Percentiles rank a stretch among this genome's conserved stretches.
Evolutionary conservation across 2,113 vertebrate genomes (phyloP).

Genomic region (zebrafish (Danio rerio)): GRCz12tu NC_133193.1:9476001-9476500

Average conservation of each 20-base stretch:
- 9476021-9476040: too few species aligned
- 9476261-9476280: background rate
- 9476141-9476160: background rate
- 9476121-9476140: background rate
- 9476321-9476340: background rate
- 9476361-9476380: background rate
- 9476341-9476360: background rate
- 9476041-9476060: too few species aligned
- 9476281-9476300: constrained; percentile 47
- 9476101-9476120: background rate
- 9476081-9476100: too few species aligned
- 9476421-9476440: background rate
- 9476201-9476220: background rate
- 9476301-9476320: constrained; percentile 17
- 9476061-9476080: too few species aligned
- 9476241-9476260: background rate
- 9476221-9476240: constrained; percentile 36
- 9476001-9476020: too few species aligned
- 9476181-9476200: background rate
- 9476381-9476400: background rate
- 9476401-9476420: background rate
- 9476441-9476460: too few species aligned
- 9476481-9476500: too few species aligned
- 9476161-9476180: background rate
- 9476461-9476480: too few species aligned